Conservation (phyloP, 2,113 vertebrate species). For the Rhinoptilus africanus region DNA sequence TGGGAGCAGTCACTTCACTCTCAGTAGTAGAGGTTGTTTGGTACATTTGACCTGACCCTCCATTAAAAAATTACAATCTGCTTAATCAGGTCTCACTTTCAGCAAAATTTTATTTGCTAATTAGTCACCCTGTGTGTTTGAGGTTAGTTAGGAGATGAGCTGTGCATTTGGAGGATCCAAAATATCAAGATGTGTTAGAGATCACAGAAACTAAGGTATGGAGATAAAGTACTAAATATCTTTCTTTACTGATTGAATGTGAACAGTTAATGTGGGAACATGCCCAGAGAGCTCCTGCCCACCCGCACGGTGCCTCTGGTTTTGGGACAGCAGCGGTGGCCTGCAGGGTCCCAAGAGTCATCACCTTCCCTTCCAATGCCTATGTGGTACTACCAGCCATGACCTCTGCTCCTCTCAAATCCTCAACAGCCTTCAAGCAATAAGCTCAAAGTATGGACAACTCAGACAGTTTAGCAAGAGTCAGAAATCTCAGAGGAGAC, state of each 20-base stretch:
- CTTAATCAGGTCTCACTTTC: not conserved
- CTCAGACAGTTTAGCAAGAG: not conserved
- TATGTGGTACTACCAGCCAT: not conserved
- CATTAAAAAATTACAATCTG: not conserved
- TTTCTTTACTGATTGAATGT: not conserved
- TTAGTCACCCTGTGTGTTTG: not conserved
- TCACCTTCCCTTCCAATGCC: not conserved
- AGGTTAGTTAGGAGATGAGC: not conserved
- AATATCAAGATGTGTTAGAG: not conserved
- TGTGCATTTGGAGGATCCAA: not conserved
- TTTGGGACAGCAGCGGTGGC: not conserved
- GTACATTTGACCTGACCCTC: not conserved
- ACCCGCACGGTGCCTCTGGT: not conserved
- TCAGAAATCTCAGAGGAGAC: not conserved
- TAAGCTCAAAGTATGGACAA: not conserved
- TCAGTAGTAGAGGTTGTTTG: not conserved
- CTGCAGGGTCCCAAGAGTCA: not conserved
- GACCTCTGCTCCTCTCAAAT: not conserved
- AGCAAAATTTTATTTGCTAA: not conserved
- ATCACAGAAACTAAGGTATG: not conserved
- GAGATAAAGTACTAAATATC: not conserved
- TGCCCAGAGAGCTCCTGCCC: not conserved
- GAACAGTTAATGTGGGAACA: not conserved
- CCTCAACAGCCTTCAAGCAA: not conserved
- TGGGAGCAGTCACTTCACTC: not conserved